Base-by-base conservation (phyloP, 1,140 invertebrate genomes). In the Diorhabda elongata region DNA sequence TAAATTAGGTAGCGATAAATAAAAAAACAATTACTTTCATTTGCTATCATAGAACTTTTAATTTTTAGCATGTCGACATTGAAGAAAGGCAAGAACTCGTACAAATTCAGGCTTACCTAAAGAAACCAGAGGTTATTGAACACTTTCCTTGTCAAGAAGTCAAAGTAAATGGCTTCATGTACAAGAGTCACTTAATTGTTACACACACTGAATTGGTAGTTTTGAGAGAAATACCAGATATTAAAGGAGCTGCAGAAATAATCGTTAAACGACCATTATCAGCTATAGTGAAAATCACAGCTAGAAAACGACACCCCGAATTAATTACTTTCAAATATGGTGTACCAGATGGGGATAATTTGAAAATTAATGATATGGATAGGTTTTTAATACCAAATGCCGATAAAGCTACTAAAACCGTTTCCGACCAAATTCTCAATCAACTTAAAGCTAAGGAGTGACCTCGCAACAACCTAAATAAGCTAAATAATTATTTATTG, bases 291-390 rank as follows among this genome's bases (percentile, higher is more conserved):
- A 97, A 95, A 85, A 98, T 99, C 69, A 98, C 96, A 2, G 96
- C 94, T 6, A 95, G 96, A 80, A 96, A 97, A 80, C 89, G 90
- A 66, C 90, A 94, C 81, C 95, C 96, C 0, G 94, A 98, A 81
- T 82, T 98, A 68, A 98, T 99, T 69, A 98, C 96, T 3, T 97
- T 98, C 80, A 97, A 97, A 81, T 96, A 96, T 79, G 94, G 94
- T 9, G 86, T 89, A 44, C 87, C 89, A 61, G 87, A 88, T 76
- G 91, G 90, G 44, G 91, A 92, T 69, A 88, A 87, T 42, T 81
- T 91, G 62, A 83, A 87, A 44, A 91, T 94, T 64, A 89, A 89
- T 0, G 94, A 96, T 81, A 92, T 96, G 88, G 95, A 97, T 83
- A 89, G 91, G 71, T 96, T 97, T 84, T 84, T 96, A 64, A 96